Conservation (phyloP, 2,113 vertebrate species). For the Vanacampus margaritifer region DNA sequence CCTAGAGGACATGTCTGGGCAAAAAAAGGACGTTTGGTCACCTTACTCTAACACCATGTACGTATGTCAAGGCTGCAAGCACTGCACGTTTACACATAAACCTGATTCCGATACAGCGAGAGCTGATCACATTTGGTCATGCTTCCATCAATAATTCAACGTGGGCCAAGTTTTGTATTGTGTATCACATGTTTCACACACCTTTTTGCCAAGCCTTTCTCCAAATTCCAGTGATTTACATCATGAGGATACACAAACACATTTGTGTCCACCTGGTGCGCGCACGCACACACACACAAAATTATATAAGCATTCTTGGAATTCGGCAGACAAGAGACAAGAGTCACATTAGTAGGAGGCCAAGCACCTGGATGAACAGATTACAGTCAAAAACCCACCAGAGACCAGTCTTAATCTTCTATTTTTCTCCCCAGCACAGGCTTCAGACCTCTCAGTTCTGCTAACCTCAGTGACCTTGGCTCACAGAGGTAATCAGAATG, state of each 20-base stretch:
- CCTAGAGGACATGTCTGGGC: too few relatives aligned
- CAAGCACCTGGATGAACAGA: conserved; percentile 68
- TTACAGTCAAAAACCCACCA: conserved; percentile 62
- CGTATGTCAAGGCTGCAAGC: neutral
- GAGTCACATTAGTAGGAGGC: conserved; percentile 61
- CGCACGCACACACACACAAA: conserved; percentile 30
- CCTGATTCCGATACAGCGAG: neutral
- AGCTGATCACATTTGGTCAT: neutral
- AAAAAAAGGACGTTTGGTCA: too few relatives aligned
- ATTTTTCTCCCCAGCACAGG: conserved; percentile 51
- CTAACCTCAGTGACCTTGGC: conserved; percentile 50
- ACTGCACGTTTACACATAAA: neutral
- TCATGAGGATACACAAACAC: neutral
- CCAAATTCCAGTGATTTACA: neutral
- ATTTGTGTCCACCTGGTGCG: conserved; percentile 4
- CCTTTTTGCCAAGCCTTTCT: neutral
- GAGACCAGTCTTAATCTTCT: conserved; percentile 58
- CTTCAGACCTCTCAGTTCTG: conserved; percentile 32
- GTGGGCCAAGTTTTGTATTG: neutral
- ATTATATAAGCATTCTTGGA: conserved; percentile 67
- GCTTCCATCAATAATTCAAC: neutral
- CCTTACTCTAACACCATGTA: too few relatives aligned
- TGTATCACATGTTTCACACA: neutral
- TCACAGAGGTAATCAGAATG: conserved; percentile 26
- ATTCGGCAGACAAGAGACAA: conserved; percentile 61